Evolutionary conservation across 1,140 invertebrate genomes (phyloP), one percentile per base, ranked within the genome.

Genomic region (Pseudobourletiella spinata): DNA sequence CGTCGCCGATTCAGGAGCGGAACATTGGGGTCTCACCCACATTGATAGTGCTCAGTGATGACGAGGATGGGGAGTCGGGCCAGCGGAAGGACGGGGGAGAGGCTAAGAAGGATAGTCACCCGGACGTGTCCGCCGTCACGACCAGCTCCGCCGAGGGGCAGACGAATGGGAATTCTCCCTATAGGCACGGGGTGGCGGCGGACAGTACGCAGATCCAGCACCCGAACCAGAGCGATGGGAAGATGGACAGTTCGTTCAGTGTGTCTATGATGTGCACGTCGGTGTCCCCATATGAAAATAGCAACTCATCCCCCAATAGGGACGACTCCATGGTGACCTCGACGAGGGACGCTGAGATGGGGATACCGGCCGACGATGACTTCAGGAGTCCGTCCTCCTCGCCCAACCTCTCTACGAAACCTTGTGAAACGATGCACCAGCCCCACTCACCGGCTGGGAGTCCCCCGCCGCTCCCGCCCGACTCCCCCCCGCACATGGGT

Each of bases 321-420:
- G 63, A 57, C 1, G 66, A 68, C 44, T 54, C 67, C 25, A 20
- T 65, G 1, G 67, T 68, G 1, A 65, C 67, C 6, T 68, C 67
- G 0, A 65, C 67, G 1, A 57, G 60, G 14, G 57, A 64, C 30
- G 59, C 63, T 3, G 58, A 63, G 16, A 64, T 65, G 18, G 28
- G 55, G 4, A 20, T 39, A 39, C 2, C 4, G 6, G 3, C 30
- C 26, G 11, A 22, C 25, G 26, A 39, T 55, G 52, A 55, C 18
- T 55, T 20, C n/a, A 24, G n/a, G 20, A 11, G 30, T 39, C 1
- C 39, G 42, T n/a, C 51, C 82, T 82, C 2, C 81, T 83, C 43
- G 11, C 43, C 32, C 29, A 14, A 11, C 14, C 6, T 4, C 8
- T 16, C 22, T 4, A 26, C 4, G 24, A 26, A 18, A 15, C 14